Percentiles rank a stretch among this genome's conserved stretches.
Conservation (phyloP, 2,888 invertebrate species). For the Melanophora roralis region DNA sequence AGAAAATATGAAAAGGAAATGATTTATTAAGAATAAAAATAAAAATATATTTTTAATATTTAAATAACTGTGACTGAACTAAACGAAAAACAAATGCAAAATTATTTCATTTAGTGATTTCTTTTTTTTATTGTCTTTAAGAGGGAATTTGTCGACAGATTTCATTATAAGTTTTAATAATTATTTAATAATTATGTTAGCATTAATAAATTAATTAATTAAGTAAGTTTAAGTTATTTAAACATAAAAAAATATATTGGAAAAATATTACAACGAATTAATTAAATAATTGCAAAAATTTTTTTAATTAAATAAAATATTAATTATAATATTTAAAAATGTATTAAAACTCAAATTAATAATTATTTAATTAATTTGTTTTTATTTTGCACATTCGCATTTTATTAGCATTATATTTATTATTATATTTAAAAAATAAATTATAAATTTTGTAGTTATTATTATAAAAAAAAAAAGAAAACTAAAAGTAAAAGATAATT, state of each 20-base stretch:
- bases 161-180: conserved; percentile 25
- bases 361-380: conserved; percentile 75
- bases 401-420: conserved; percentile 37
- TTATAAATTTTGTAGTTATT: conserved; percentile 49
- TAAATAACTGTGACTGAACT: conserved; percentile 71
- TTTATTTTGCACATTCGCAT: conserved; percentile 59
- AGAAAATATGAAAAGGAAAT: background rate
- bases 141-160: conserved; percentile 64
- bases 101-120: conserved; percentile 26
- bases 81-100: conserved; percentile 34
- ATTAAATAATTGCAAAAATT: conserved; percentile 71
- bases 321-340: background rate
- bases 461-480: conserved; percentile 39
- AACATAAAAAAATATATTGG: background rate
- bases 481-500: background rate
- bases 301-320: conserved; percentile 23
- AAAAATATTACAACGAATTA: conserved; percentile 69
- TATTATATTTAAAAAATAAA: background rate
- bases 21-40: conserved; percentile 3
- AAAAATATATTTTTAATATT: conserved; percentile 4
- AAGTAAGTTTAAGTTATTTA: conserved; percentile 41
- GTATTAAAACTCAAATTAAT: conserved; percentile 48
- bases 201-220: background rate
- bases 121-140: conserved; percentile 26
- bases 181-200: too few species aligned